Evolutionary conservation across 2,113 vertebrate species (phyloP).

Genomic region (Bungarus multicinctus): DNA sequence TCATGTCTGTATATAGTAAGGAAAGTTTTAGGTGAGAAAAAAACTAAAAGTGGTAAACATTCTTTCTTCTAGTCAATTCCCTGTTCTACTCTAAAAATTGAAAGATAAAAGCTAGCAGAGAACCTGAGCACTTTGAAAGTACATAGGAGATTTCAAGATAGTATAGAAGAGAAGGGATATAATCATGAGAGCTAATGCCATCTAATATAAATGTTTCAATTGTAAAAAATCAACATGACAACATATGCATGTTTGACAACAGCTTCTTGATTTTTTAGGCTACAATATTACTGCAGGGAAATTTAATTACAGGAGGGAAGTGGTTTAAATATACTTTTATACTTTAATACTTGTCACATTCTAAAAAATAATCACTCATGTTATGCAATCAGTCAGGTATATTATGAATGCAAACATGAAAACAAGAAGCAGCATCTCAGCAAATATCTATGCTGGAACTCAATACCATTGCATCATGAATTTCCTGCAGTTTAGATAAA

Average conservation of each 20-base stretch:
- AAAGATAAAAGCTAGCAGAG: background rate
- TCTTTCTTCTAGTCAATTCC: background rate
- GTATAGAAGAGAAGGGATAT: background rate
- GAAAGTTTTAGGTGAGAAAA: background rate
- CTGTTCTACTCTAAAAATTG: background rate
- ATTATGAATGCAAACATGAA: background rate
- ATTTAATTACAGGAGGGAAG: background rate
- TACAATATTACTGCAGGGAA: constrained; percentile 1
- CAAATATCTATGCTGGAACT: background rate
- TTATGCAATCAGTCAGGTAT: background rate
- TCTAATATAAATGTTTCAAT: background rate
- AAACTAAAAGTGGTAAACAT: background rate
- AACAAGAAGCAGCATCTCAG: background rate
- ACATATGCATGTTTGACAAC: background rate
- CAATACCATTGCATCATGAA: background rate
- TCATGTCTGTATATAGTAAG: background rate
- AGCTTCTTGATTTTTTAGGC: rapidly evolving
- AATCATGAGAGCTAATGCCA: constrained; percentile 25
- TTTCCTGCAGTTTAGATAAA: background rate
- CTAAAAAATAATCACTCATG: background rate
- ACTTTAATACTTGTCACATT: background rate
- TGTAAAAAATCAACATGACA: background rate
- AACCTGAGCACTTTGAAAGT: background rate
- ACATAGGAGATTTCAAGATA: background rate
- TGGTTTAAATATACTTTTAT: background rate